phyloP scores from a whole-genome alignment of 2,797 vertebrate genomes.

The Kryptolebias ocellatus region DNA sequence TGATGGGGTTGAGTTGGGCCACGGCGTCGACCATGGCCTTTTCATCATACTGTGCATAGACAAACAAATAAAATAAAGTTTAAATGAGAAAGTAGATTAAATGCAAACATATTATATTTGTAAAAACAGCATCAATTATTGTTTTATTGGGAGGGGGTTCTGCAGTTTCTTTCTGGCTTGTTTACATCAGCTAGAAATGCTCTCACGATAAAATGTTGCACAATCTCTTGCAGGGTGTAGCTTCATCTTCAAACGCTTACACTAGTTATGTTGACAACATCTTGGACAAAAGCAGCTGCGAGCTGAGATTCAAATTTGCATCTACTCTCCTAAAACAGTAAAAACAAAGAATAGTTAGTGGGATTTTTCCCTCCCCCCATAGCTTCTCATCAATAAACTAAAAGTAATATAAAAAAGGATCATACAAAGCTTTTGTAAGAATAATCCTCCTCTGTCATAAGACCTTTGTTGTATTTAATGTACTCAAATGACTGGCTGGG shows the following conservation, averaged over 20 bases:
- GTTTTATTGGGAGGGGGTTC: no score
- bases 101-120: no score
- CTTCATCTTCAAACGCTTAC: constrained; percentile 62
- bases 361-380: background rate
- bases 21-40: constrained; percentile 87
- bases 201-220: no score
- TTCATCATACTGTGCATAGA: constrained; percentile 82
- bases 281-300: constrained; percentile 44
- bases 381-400: background rate
- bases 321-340: constrained; percentile 21
- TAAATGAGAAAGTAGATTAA: background rate
- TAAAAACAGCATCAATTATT: no score
- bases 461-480: constrained; percentile 72
- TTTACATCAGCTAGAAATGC: no score
- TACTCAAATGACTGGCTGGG: constrained; percentile 89
- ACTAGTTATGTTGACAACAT: constrained; percentile 82
- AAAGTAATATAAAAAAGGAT: background rate
- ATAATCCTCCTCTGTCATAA: constrained; percentile 86
- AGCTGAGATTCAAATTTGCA: constrained; percentile 81
- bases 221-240: background rate
- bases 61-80: background rate
- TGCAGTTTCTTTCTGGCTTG: no score
- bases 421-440: constrained; percentile 77
- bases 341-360: background rate
- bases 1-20: constrained; percentile 80